Evolutionary conservation across 2,888 invertebrate species (phyloP).

Genomic region (Zele albiditarsus): DNA sequence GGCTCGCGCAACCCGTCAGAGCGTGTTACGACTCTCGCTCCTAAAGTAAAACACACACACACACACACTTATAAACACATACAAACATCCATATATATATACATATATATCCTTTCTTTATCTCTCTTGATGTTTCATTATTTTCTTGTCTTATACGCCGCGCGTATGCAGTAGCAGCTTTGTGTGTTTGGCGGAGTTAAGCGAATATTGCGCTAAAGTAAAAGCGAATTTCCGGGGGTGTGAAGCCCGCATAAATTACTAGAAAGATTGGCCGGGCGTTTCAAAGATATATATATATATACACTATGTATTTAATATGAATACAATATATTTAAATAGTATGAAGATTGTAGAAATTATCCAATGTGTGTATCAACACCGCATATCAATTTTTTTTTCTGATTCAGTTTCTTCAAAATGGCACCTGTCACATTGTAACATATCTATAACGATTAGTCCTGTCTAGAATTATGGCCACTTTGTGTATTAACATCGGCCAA

Average conservation of each 20-base stretch:
- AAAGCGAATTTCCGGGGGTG: constrained; percentile 41
- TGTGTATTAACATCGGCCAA: neutral
- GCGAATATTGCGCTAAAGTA: constrained; percentile 37
- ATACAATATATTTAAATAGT: neutral
- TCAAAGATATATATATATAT: neutral
- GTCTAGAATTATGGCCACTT: neutral
- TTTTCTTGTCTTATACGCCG: constrained; percentile 40
- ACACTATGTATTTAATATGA: neutral
- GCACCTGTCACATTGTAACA: constrained; percentile 17
- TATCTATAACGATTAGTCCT: constrained; percentile 21
- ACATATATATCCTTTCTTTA: constrained; percentile 19
- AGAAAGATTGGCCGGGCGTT: constrained; percentile 25
- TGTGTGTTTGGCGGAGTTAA: constrained; percentile 20
- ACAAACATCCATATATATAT: constrained; percentile 11
- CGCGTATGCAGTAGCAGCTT: constrained; percentile 18
- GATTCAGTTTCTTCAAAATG: neutral
- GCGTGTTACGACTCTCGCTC: constrained; percentile 26
- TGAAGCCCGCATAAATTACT: constrained; percentile 44
- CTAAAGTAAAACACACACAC: constrained; percentile 9
- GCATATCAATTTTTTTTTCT: constrained; percentile 22
- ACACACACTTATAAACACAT: too few species aligned
- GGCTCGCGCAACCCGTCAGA: constrained; percentile 20
- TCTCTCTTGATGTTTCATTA: constrained; percentile 23
- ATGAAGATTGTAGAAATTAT: constrained; percentile 20
- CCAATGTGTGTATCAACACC: constrained; percentile 9